Base-by-base conservation (phyloP, 2,888 invertebrate genomes). In the Rosalia funebris region DNA sequence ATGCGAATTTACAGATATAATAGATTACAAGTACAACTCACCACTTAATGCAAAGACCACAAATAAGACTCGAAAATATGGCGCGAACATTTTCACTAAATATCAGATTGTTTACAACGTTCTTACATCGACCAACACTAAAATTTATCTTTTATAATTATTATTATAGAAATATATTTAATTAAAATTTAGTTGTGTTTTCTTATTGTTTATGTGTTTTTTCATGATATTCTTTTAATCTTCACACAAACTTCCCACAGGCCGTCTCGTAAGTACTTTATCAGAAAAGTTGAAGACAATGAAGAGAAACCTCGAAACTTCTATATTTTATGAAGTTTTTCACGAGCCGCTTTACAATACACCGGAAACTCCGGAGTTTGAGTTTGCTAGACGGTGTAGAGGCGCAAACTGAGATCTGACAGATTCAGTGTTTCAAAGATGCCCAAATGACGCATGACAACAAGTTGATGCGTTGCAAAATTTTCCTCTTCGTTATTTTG, bases 381-480 rank as follows among this genome's bases (percentile, higher is more conserved):
- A 53, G 60, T 57, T 64, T 50, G 37, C 67, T 56, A 57, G 53
- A 62, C 62, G 64, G 59, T 39, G 56, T 44, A 25, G 54, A 61
- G 52, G 57, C 64, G 64, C 59, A 47, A 62, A 67, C 67, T 67
- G 64, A 54, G 54, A 39, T 45, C 53, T 47, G 46, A 46, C 37
- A 39, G 36, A 54, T 32, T 41, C 42, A 15, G 42, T 34, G 39
- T 25, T 54, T 47, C n/a, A 42, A 60, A 60, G 50, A 37, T 34
- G 34, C 41, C 50, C 44, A 61, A 59, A 48, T 62, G 66, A 66
- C 66, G 66, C 66, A 66, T 66, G 66, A 59, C 66, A 65, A 63
- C 65, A 61, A 66, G 66, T 63, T 57, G 61, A 57, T 55, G 55
- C 62, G 53, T 25, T 34, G 34, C 7, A 17, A 47, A 48, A 36